A percentile compares a stretch with the other conserved stretches of the same genome.
phyloP scores from a whole-genome alignment of 1,140 invertebrate species.

The Lepidurus arcticus region DNA sequence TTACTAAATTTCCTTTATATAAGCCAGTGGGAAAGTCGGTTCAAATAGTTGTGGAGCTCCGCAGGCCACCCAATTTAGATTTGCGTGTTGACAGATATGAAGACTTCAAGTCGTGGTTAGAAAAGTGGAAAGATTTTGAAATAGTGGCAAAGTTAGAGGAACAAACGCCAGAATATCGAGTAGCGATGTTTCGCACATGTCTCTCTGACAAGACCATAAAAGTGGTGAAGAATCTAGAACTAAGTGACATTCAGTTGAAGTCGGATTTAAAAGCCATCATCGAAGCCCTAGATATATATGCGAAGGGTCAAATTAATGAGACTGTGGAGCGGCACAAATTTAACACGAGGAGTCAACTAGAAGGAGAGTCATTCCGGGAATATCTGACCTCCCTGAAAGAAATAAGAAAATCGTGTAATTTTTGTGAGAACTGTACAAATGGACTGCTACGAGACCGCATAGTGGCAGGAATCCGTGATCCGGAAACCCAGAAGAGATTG shows the following conservation, averaged over 20 bases:
- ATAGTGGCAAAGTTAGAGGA: background rate
- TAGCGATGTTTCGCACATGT: background rate
- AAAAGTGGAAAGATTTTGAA: constrained; percentile 7
- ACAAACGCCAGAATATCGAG: background rate
- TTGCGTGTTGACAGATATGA: background rate
- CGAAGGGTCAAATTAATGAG: background rate
- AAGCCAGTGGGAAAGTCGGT: too few relatives aligned
- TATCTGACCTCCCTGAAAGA: constrained; percentile 4
- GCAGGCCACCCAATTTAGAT: background rate
- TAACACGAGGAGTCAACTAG: constrained; percentile 5
- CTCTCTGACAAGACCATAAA: background rate
- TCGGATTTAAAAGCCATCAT: background rate
- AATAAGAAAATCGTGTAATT: too few relatives aligned
- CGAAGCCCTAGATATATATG: background rate
- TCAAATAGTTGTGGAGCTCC: too few relatives aligned
- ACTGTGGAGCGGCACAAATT: background rate
- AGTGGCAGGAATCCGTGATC: too few relatives aligned
- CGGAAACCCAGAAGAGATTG: too few relatives aligned
- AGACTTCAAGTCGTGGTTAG: background rate
- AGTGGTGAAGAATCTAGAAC: background rate
- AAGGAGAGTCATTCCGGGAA: background rate
- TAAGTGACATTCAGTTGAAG: background rate
- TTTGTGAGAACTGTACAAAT: too few relatives aligned
- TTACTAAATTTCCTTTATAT: too few relatives aligned
- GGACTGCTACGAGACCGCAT: too few relatives aligned